A percentile compares a stretch with the other conserved stretches of the same genome.
Conservation (phyloP, 2,113 vertebrate species). For the Ceyx melanurus region DNA sequence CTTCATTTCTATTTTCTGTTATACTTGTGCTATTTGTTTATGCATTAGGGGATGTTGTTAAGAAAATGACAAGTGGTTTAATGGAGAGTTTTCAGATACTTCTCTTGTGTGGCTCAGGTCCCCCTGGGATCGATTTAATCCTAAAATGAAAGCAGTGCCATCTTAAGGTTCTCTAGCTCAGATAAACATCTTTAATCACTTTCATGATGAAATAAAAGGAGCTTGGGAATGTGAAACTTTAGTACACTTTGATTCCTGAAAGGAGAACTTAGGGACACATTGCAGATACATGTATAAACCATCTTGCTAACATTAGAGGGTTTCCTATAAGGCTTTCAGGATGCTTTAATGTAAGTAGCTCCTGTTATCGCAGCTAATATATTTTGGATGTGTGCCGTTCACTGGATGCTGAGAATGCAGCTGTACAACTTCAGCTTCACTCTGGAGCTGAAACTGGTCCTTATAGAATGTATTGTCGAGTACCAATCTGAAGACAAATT, state of each 20-base stretch:
- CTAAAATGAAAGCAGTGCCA: slow-evolving; percentile 58
- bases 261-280: slow-evolving; percentile 62
- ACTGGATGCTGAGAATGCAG: slow-evolving; percentile 31
- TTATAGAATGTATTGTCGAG: neutral
- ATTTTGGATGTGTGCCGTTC: slow-evolving; percentile 16
- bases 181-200: slow-evolving; percentile 78
- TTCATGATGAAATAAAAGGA: slow-evolving; percentile 78
- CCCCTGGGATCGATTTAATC: slow-evolving; percentile 66
- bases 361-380: slow-evolving; percentile 40
- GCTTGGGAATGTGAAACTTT: slow-evolving; percentile 68
- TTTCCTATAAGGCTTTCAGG: slow-evolving; percentile 52
- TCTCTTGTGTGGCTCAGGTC: slow-evolving; percentile 58
- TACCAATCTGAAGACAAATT: slow-evolving; percentile 40
- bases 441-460: slow-evolving; percentile 23
- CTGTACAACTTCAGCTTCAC: slow-evolving; percentile 47
- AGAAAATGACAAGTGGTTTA: slow-evolving; percentile 61
- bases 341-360: slow-evolving; percentile 51
- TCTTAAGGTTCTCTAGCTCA: slow-evolving; percentile 69
- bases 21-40: slow-evolving; percentile 64
- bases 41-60: slow-evolving; percentile 48
- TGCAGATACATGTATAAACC: slow-evolving; percentile 65
- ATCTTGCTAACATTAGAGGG: slow-evolving; percentile 60
- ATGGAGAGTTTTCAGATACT: slow-evolving; percentile 65
- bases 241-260: slow-evolving; percentile 70
- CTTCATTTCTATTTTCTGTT: slow-evolving; percentile 64